Evolutionary conservation across 2,888 invertebrate species (phyloP), one percentile per base, ranked within the genome.

Genomic region (Rhamnusium bicolor): DNA sequence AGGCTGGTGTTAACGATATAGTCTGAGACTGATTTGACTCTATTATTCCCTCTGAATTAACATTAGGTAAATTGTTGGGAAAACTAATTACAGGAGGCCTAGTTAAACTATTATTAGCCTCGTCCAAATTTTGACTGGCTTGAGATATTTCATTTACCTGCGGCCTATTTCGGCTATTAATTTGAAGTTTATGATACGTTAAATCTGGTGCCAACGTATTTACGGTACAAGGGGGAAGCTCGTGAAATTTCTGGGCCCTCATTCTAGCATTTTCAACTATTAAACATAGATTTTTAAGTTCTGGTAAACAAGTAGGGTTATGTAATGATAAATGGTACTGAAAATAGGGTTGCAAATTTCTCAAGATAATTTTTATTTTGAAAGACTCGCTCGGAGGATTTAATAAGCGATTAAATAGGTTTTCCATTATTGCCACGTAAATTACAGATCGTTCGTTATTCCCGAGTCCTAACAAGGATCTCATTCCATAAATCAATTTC

Each of bases 401-500:
- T 2, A 8, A 14, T n/a, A 46, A 46, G 2, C 46, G 12, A 5
- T 46, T 46, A 14, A 49, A 49, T 14, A 49, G 4, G 18, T 49
- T 49, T 8, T 49, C 16, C 49, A 49, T 49, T 14, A 49, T 3
- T 16, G 19, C 19, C 12, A 66, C 5, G 53, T 53, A 53, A 32
- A 66, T 53, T 66, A 53, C 16, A 2, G 56, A 21, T 56, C 27
- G 2, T 56, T 56, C 51, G 14, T n/a, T 47, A 14, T 1, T 56
- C 3, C 21, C 21, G 6, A 12, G 24, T n/a, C 56, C 5, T 1
- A n/a, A 5, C 8, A n/a, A 18, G 10, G 2, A 56, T 56, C 10
- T 56, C 56, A 21, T 56, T 21, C 56, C 56, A 56, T 19, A 56
- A 56, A 61, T 61, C 21, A 56, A 18, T 56, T 56, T 56, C 49